Base-by-base conservation (phyloP, 2,888 invertebrate species). In the Dione juno region DNA sequence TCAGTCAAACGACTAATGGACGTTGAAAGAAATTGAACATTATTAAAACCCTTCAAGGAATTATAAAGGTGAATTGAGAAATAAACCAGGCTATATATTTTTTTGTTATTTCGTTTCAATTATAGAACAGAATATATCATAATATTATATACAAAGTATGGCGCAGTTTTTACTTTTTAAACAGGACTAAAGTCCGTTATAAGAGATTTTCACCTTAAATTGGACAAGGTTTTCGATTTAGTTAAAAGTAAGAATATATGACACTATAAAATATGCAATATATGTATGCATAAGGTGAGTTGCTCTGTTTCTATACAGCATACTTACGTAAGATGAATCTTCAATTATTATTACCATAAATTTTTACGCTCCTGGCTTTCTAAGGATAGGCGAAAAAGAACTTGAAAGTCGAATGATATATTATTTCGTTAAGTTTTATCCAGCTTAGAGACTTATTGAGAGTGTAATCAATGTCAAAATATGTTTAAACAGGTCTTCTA, bases 1-100 rank as follows among this genome's bases (percentile, higher is more conserved):
- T 64, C 64, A 37, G 13, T 64, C 64, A 50, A 64, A 50, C 37
- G 50, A 9, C 64, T 50, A 37, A 37, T 37, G 54, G 54, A 64
- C 37, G 50, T 16, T 50, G 14, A 50, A 63, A 48, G 21, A 35
- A 13, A 64, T 3, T 9, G 50, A 61, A 61, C 14, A 28, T 45
- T 41, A 21, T 59, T 59, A 41, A 37, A 54, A 37, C 37, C 16
- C 6, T 37, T 54, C 54, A 11, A 37, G 37, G 37, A 54, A 16
- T 54, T 54, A 16, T 10, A 54, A n/a, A 37, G 13, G 35, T 37
- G 14, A 1, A 5, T 54, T 54, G 10, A 37, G 3, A 16, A 37
- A 35, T 37, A 37, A n/a, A 35, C 14, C 14, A 13, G 1, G 14
- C 11, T 13, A 52, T 52, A 21, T n/a, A n/a, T n/a, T 11, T 52